These are phyloP conservation scores for Propithecus deckenii DNA, from an alignment of 2,797 vertebrate species.

Conservation along the genomic window DNA sequence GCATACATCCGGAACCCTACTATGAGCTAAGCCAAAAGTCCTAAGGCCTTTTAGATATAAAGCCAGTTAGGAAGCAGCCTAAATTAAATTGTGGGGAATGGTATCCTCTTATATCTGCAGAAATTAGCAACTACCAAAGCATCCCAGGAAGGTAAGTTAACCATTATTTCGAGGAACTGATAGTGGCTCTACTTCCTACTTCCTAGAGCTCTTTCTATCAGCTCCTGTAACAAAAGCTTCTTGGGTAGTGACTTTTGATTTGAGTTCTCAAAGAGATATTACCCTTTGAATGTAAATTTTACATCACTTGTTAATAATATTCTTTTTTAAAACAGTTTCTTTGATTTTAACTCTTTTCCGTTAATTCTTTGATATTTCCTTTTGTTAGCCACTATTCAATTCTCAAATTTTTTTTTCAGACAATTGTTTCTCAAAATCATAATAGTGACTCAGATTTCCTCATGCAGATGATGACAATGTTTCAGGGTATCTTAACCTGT, in stretches of 20 bases:
- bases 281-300: neutral
- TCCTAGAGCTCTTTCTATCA: neutral
- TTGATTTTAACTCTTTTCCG: neutral
- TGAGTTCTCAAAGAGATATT: neutral
- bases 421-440: neutral
- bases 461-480: neutral
- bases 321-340: neutral
- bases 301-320: neutral
- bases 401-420: neutral
- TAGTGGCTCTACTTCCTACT: neutral
- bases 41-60: neutral
- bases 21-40: neutral
- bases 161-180: neutral
- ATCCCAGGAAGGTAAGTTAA: neutral
- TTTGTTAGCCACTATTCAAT: neutral
- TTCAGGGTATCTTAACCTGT: neutral
- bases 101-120: neutral
- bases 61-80: neutral
- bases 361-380: neutral
- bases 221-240: neutral
- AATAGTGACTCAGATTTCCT: neutral
- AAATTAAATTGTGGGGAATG: neutral
- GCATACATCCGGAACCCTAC: neutral
- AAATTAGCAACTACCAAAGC: neutral
- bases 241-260: neutral